Base-by-base conservation (phyloP, 1,140 invertebrate species). In the Lordiphosa collinella region DNA sequence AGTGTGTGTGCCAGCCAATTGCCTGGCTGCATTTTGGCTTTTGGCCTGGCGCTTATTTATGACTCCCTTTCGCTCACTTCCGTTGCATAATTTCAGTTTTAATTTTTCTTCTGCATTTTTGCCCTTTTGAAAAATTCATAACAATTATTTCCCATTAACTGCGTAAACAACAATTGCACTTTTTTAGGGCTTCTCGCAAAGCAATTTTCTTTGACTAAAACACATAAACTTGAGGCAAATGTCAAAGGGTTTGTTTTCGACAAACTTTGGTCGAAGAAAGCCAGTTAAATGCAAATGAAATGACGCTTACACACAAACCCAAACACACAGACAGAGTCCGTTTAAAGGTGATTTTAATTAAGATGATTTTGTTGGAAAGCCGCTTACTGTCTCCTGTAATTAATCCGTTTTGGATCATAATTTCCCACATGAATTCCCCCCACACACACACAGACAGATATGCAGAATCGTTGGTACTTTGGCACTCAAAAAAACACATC, bases 401-500 rank as follows among this genome's bases (percentile, higher is more conserved):
- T 71, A 66, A 82, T 84, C 78, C 79, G 67, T 72, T 82, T 82
- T 67, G 47, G 18, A 48, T 18, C 41, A 82, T 82, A 82, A 84
- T 84, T 82, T 82, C 78, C 78, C 78, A 84, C 52, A 84, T 84
- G 78, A 65, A 68, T 55, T 48, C 44, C 5, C 22, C 5, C 22
- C 5, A 2, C 18, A 16, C 14, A 16, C 3, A 4, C 4, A n/a
- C n/a, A n/a, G n/a, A n/a, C 18, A 18, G 2, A 18, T 3, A 18
- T 18, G 2, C 0, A 3, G 0, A 25, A 18, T 40, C 37, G 11
- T 48, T 31, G 32, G 57, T 49, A 57, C 67, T 82, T 72, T n/a
- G n/a, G n/a, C n/a, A n/a, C n/a, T n/a, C n/a, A n/a, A 72, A 82
- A 82, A 72, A 72, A 76, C 78, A 82, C 76, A 76, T 82, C 76